These are phyloP conservation scores for Gallinago nigripennis DNA, from an alignment of 2,797 vertebrate genomes.

Conservation along the genomic window DNA sequence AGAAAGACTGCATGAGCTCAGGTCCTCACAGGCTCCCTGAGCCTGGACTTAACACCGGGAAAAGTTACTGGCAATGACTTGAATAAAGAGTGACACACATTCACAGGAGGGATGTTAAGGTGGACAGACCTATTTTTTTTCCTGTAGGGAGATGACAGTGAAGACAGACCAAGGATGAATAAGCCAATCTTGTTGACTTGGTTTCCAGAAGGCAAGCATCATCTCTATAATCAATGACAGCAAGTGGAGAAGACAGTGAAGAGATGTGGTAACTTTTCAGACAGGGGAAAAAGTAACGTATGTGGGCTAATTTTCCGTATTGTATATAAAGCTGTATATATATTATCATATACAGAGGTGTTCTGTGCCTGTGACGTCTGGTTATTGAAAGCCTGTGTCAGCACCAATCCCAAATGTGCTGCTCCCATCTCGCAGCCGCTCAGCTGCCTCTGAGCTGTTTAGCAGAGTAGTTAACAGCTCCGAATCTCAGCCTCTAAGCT, in stretches of 20 bases:
- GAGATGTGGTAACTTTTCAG: neutral
- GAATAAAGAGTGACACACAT: neutral
- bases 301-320: neutral
- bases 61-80: neutral
- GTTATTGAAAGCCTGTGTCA: neutral
- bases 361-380: neutral
- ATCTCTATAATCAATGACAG: neutral
- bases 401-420: neutral
- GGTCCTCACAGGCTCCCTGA: neutral
- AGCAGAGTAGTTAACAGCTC: neutral
- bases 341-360: neutral
- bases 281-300: neutral
- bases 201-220: neutral
- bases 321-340: neutral
- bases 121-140: neutral
- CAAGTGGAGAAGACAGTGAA: neutral
- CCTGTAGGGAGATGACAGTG: neutral
- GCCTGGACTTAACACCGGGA: neutral
- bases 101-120: neutral
- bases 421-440: neutral
- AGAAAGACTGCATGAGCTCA: neutral
- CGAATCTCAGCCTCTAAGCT: neutral
- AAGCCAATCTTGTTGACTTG: neutral
- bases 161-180: neutral
- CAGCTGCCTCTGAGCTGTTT: neutral